phyloP scores from a whole-genome alignment of 2,797 vertebrate species.

The Cossypha polioptera region DNA sequence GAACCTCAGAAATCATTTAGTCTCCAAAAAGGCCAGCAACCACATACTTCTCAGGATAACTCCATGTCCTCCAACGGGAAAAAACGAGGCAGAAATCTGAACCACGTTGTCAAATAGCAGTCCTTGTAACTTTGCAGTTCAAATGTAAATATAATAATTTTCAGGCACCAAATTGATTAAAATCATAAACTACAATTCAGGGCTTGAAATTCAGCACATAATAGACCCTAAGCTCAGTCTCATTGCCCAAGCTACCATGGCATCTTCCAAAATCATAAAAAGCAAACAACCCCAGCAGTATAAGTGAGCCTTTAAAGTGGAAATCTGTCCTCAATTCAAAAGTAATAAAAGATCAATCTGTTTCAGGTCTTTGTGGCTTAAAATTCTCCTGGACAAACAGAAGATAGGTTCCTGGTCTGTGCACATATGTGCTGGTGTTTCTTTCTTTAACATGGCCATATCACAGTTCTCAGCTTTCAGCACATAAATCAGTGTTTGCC shows the following conservation, averaged over 20 bases:
- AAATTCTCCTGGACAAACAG: not conserved
- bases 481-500: conserved; percentile 65
- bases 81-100: not conserved
- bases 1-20: not conserved
- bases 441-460: not conserved
- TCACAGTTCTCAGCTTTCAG: conserved; percentile 31
- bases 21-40: not conserved
- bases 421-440: not conserved
- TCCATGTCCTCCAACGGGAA: not conserved
- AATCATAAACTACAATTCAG: conserved; percentile 14
- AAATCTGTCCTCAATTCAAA: conserved; percentile 64
- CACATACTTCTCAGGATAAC: not conserved
- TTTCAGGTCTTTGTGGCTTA: conserved; percentile 44
- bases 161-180: conserved; percentile 10
- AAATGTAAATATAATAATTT: conserved; percentile 25
- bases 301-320: conserved; percentile 54
- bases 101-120: not conserved
- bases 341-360: conserved; percentile 67
- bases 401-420: not conserved
- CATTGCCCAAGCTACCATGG: conserved; percentile 50
- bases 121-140: not conserved
- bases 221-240: conserved; percentile 21
- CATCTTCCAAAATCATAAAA: conserved; percentile 63
- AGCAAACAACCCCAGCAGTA: conserved; percentile 36
- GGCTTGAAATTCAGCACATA: conserved; percentile 8